These are phyloP conservation scores for Poecilus cupreus DNA, from an alignment of 2,888 invertebrate species.

Conservation along the genomic window DNA sequence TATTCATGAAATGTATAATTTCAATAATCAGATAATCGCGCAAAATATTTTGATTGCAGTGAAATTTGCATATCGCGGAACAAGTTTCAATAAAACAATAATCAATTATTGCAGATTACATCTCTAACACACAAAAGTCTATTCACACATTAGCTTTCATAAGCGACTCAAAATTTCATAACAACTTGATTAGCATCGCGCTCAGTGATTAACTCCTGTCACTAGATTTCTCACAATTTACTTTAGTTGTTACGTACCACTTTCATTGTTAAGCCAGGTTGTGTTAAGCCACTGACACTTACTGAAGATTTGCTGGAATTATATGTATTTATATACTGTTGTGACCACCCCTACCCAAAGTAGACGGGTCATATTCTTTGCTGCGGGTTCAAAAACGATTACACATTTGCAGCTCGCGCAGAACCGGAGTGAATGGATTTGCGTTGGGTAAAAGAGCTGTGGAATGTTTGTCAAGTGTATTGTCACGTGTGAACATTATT, in stretches of 20 bases:
- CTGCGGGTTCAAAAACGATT: conserved; percentile 37
- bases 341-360: conserved; percentile 49
- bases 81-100: not conserved
- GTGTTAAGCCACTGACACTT: conserved; percentile 48
- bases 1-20: too few relatives aligned
- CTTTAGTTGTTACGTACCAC: conserved; percentile 49
- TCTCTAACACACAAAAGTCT: not conserved
- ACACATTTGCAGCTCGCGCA: conserved; percentile 11
- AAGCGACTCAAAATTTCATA: conserved; percentile 1
- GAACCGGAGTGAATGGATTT: conserved; percentile 40
- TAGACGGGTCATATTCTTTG: conserved; percentile 42
- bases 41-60: too few relatives aligned
- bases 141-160: conserved; percentile 12
- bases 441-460: not conserved
- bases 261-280: conserved; percentile 49
- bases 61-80: too few relatives aligned
- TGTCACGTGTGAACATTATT: conserved; percentile 15
- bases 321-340: conserved; percentile 50
- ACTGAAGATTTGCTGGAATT: conserved; percentile 25
- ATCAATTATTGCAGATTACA: not conserved
- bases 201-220: not conserved
- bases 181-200: not conserved
- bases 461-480: not conserved
- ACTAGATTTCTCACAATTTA: conserved; percentile 30
- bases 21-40: too few relatives aligned